These are phyloP conservation scores for Eubasilissa regina DNA, from an alignment of 1,140 invertebrate genomes.

Conservation along the genomic window DNA sequence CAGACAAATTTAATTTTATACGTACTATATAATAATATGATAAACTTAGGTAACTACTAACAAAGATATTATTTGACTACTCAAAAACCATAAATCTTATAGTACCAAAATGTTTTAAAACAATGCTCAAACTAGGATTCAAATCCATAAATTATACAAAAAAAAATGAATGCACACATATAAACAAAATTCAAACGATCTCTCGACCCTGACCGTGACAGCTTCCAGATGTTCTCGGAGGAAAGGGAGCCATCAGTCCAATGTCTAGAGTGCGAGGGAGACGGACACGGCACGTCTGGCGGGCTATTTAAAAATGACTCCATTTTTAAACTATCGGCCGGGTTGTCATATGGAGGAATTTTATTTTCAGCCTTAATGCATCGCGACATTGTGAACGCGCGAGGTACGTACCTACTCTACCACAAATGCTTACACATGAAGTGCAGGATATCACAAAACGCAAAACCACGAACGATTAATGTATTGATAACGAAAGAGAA, in stretches of 20 bases:
- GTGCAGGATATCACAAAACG: not conserved
- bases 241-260: constrained; percentile 32
- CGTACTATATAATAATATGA: too few relatives aligned
- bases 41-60: too few relatives aligned
- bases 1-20: too few relatives aligned
- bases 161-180: not conserved
- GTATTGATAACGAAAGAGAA: too few relatives aligned
- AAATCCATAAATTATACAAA: not conserved
- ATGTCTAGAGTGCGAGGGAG: constrained; percentile 12
- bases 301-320: constrained; percentile 49
- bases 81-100: too few relatives aligned
- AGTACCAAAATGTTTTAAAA: too few relatives aligned
- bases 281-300: constrained; percentile 1
- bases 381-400: not conserved
- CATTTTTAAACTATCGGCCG: constrained; percentile 45
- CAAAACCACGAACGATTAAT: too few relatives aligned
- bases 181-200: constrained; percentile 4
- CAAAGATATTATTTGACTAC: too few relatives aligned
- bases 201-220: constrained; percentile 57
- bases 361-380: constrained; percentile 15
- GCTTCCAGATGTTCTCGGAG: constrained; percentile 50
- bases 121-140: not conserved
- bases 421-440: not conserved
- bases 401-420: too few relatives aligned
- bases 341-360: constrained; percentile 34